These are phyloP conservation scores for Lanius collurio DNA, from an alignment of 2,113 vertebrate genomes.

Conservation along the genomic window DNA sequence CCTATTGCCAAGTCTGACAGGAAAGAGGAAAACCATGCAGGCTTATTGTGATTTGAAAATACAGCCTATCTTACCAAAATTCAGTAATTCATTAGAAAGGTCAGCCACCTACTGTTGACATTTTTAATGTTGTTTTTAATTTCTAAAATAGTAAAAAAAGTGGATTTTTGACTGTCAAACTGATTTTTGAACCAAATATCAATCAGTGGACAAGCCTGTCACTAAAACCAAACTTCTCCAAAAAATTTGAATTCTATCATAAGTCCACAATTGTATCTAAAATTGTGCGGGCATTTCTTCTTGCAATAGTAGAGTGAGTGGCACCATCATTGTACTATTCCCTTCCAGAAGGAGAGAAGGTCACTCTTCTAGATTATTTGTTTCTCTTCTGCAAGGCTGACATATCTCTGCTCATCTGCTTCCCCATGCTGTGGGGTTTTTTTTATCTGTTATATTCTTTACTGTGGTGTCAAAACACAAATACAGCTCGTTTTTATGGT, in stretches of 20 bases:
- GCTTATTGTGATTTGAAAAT: neutral
- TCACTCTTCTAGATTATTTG: neutral
- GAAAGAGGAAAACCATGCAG: neutral
- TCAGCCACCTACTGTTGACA: neutral
- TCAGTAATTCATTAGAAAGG: neutral
- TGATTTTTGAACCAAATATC: neutral
- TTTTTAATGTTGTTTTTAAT: neutral
- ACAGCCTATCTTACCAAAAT: neutral
- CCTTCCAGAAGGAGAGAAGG: neutral
- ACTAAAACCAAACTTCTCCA: neutral
- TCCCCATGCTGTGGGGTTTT: neutral
- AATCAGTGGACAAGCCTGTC: neutral
- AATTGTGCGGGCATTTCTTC: neutral
- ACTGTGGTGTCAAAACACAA: neutral
- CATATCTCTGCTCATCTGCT: neutral
- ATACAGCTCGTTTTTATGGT: neutral
- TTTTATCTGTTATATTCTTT: neutral
- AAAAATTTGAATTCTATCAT: neutral
- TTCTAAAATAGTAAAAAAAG: neutral
- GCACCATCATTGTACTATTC: neutral
- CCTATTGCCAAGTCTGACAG: neutral
- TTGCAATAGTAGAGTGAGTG: neutral
- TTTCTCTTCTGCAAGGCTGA: neutral
- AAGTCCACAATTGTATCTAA: neutral
- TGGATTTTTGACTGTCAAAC: neutral